Percentiles rank a stretch among this genome's conserved stretches.
Evolutionary conservation across 2,888 invertebrate genomes (phyloP).

Genomic region (Villa cingulata): DNA sequence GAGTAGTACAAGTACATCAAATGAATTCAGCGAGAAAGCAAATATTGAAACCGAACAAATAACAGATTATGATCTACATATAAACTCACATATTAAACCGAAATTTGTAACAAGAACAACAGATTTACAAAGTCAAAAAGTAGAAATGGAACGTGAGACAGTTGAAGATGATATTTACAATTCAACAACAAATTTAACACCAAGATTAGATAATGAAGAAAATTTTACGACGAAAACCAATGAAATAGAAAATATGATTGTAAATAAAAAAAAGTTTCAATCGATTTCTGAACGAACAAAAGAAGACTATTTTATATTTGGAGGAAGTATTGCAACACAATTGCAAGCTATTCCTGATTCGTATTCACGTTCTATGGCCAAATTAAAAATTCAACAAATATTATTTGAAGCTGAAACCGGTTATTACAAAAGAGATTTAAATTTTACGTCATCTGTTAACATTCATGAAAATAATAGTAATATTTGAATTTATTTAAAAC

Average conservation of each 20-base stretch:
- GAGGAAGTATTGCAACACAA: constrained; percentile 25
- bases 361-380: constrained; percentile 26
- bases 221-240: no score
- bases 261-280: no score
- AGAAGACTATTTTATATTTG: constrained; percentile 24
- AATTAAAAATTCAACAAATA: constrained; percentile 28
- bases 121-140: neutral
- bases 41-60: no score
- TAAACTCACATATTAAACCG: no score
- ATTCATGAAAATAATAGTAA: no score
- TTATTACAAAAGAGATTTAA: constrained; percentile 15
- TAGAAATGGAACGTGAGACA: neutral
- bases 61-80: no score
- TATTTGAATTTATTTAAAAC: no score
- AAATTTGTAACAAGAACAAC: neutral
- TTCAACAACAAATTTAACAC: no score
- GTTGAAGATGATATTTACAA: neutral
- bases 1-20: no score
- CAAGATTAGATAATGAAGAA: no score
- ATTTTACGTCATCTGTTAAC: neutral
- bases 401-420: constrained; percentile 29
- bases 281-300: constrained; percentile 6
- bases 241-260: no score
- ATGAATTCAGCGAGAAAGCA: no score
- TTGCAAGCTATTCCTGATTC: constrained; percentile 21